A percentile compares a stretch with the other conserved stretches of the same genome.
Evolutionary conservation across 2,113 vertebrate species (phyloP).

Genomic region (Pongo pygmaeus): DNA sequence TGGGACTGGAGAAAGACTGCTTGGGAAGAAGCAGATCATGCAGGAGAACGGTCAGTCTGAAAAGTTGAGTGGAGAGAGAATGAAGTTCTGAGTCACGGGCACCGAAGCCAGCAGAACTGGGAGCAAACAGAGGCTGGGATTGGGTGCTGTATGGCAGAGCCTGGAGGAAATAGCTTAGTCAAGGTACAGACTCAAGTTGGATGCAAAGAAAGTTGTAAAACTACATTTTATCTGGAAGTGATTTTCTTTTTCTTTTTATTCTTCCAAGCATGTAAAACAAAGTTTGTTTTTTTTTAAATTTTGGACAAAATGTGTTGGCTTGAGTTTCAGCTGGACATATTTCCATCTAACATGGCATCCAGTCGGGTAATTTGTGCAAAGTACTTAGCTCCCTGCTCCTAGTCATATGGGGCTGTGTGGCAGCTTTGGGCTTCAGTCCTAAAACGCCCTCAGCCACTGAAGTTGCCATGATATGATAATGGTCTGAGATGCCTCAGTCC

Average conservation of each 20-base stretch:
- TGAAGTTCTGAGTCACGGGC: not conserved
- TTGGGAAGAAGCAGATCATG: not conserved
- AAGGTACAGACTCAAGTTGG: not conserved
- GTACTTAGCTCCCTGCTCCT: not conserved
- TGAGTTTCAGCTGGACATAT: not conserved
- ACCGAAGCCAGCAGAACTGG: not conserved
- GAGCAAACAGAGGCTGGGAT: not conserved
- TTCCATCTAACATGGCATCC: not conserved
- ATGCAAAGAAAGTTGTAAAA: not conserved
- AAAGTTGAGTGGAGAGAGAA: not conserved
- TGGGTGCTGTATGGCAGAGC: not conserved
- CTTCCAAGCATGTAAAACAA: not conserved
- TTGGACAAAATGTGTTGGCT: not conserved
- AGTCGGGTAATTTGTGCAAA: not conserved
- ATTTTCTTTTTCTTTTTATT: not conserved
- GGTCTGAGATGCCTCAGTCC: not conserved
- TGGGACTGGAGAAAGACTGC: not conserved
- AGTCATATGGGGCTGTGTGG: not conserved
- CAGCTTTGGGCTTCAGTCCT: not conserved
- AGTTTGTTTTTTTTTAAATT: not conserved
- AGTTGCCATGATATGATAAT: not conserved
- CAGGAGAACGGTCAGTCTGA: not conserved
- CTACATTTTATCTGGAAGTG: not conserved
- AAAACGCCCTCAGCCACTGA: not conserved
- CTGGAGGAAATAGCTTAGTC: not conserved